Conservation (phyloP, 2,113 vertebrate genomes). For the Psephotus haematonotus region DNA sequence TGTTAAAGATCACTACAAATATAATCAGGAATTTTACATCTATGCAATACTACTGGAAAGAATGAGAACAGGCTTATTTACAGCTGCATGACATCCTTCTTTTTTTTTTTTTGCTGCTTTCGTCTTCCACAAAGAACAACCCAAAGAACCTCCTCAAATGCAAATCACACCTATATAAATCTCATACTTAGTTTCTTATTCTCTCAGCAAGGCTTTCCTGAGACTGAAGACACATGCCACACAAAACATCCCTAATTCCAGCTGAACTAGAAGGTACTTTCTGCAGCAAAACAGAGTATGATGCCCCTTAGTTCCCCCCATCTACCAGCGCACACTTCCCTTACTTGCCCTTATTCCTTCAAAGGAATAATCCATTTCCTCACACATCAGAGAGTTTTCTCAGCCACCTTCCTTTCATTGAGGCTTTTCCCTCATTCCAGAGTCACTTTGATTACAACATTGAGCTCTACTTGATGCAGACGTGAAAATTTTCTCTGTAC, state of each 20-base stretch:
- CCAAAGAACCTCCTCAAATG: not conserved
- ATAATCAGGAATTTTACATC: not conserved
- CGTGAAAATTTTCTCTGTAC: not conserved
- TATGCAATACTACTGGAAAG: not conserved
- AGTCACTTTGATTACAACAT: not conserved
- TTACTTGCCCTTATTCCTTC: not conserved
- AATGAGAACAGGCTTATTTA: not conserved
- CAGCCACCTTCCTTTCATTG: not conserved
- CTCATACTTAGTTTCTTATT: not conserved
- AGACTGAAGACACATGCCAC: not conserved
- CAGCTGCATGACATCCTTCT: not conserved
- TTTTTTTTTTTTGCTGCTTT: not conserved
- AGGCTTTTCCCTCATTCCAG: not conserved
- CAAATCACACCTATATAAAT: not conserved
- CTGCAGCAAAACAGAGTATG: not conserved
- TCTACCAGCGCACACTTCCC: not conserved
- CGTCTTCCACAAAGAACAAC: not conserved
- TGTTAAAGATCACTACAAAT: not conserved
- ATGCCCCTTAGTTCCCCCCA: not conserved
- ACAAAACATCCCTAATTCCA: not conserved
- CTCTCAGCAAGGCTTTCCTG: not conserved
- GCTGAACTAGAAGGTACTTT: not conserved
- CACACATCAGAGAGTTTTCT: not conserved
- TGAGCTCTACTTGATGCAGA: not conserved
- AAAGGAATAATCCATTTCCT: conserved; percentile 5